Percentiles rank a stretch among this genome's conserved stretches.
These are phyloP conservation scores for Brachyptera risi DNA, from an alignment of 2,888 invertebrate genomes.

Conservation along the genomic window DNA sequence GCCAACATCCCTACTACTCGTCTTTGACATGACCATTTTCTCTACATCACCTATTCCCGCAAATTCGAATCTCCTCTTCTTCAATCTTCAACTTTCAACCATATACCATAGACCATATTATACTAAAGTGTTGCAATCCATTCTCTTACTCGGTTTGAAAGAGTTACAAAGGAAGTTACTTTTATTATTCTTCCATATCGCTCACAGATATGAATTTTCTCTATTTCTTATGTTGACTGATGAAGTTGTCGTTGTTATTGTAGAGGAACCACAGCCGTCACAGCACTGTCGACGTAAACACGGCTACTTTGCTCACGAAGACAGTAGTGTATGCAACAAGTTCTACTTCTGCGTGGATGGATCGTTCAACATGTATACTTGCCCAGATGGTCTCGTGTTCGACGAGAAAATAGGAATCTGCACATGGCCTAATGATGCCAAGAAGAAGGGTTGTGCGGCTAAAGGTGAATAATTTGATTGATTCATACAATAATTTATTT, in stretches of 20 bases:
- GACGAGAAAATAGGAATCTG: conserved; percentile 86
- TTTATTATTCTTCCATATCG: not conserved
- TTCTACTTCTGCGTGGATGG: conserved; percentile 90
- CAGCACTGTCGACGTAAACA: conserved; percentile 75
- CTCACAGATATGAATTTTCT: not conserved
- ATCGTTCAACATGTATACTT: conserved; percentile 83
- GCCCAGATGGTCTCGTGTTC: conserved; percentile 82
- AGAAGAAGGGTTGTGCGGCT: conserved; percentile 79
- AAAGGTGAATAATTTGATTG: too few species aligned
- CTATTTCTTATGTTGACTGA: not conserved
- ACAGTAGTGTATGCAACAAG: conserved; percentile 71
- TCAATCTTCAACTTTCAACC: too few species aligned
- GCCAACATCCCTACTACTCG: too few species aligned
- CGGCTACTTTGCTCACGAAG: conserved; percentile 84
- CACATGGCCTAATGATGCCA: conserved; percentile 89
- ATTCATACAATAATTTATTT: too few species aligned
- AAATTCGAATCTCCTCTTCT: too few species aligned
- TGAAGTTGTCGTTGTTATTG: conserved; percentile 33
- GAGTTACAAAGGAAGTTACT: too few species aligned
- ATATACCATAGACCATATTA: too few species aligned
- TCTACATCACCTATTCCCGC: too few species aligned
- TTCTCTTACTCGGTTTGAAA: too few species aligned
- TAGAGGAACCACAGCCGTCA: conserved; percentile 69
- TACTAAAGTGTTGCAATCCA: too few species aligned
- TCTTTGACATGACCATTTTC: too few species aligned